These are phyloP conservation scores for Chesias legatella DNA, from an alignment of 2,888 invertebrate species.

Conservation along the genomic window DNA sequence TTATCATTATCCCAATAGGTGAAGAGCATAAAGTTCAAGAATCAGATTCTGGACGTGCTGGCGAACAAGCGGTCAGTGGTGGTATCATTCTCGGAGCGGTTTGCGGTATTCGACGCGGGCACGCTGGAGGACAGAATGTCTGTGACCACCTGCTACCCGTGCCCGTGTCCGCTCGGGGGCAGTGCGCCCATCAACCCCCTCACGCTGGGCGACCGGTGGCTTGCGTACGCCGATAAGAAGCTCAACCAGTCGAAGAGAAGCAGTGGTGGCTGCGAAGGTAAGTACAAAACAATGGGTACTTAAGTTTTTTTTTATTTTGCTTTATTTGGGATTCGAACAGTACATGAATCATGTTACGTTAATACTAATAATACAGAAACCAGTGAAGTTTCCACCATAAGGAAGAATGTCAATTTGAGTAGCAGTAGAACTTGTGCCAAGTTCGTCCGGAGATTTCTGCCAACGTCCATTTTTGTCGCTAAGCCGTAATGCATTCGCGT, in stretches of 20 bases:
- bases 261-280: slow-evolving; percentile 90
- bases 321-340: too few species aligned
- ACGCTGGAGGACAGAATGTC: slow-evolving; percentile 92
- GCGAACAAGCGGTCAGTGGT: slow-evolving; percentile 94
- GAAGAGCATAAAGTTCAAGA: slow-evolving; percentile 95
- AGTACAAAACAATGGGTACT: slow-evolving; percentile 16
- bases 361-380: too few species aligned
- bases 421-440: too few species aligned
- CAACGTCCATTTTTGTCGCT: too few species aligned
- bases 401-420: too few species aligned
- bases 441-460: too few species aligned
- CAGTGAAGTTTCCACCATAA: too few species aligned
- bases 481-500: too few species aligned
- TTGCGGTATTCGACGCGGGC: slow-evolving; percentile 94
- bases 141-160: slow-evolving; percentile 93
- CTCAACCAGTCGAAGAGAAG: slow-evolving; percentile 88
- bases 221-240: slow-evolving; percentile 93
- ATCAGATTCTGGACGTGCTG: slow-evolving; percentile 91
- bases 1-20: slow-evolving; percentile 71
- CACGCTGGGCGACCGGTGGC: slow-evolving; percentile 91
- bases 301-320: too few species aligned
- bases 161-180: slow-evolving; percentile 86
- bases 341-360: too few species aligned
- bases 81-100: slow-evolving; percentile 92
- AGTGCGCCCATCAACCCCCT: slow-evolving; percentile 85